phyloP scores from a whole-genome alignment of 2,113 vertebrate genomes.

The Donacobius atricapilla region DNA sequence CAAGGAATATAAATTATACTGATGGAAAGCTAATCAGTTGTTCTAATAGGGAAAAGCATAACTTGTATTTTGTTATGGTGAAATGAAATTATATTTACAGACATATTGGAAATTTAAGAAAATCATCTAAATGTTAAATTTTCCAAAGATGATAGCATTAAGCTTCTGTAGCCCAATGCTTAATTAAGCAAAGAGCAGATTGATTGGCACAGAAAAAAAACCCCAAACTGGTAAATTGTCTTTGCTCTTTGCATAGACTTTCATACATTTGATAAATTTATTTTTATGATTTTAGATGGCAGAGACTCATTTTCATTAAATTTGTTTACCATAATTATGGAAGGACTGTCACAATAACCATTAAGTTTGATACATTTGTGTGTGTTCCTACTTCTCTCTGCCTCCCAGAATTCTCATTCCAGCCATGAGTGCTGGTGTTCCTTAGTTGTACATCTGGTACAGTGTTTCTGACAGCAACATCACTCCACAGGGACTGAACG shows the following conservation, averaged over 20 bases:
- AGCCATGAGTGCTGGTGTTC: not conserved
- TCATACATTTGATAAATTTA: not conserved
- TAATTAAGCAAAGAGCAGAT: not conserved
- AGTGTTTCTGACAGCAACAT: conserved; percentile 57
- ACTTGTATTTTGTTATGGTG: not conserved
- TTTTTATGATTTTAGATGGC: conserved; percentile 11
- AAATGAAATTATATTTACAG: not conserved
- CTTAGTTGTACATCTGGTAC: conserved; percentile 59
- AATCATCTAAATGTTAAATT: not conserved
- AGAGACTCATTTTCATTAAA: conserved; percentile 3
- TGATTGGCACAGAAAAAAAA: not conserved
- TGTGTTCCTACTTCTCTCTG: not conserved
- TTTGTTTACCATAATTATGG: conserved; percentile 24
- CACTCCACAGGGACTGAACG: conserved; percentile 36
- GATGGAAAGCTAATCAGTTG: not conserved
- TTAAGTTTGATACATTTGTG: conserved; percentile 30
- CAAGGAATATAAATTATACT: not conserved
- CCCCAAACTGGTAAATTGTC: not conserved
- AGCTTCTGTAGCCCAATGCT: not conserved
- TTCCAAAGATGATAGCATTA: not conserved
- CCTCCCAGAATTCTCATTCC: conserved; percentile 42
- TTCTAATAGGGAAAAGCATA: not conserved
- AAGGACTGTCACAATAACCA: conserved; percentile 6
- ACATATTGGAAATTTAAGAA: not conserved
- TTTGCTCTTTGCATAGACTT: not conserved